Evolutionary conservation across 2,797 vertebrate species (phyloP), one percentile per base, ranked within the genome.

Genomic region (Pangasius sanitwongsei): DNA sequence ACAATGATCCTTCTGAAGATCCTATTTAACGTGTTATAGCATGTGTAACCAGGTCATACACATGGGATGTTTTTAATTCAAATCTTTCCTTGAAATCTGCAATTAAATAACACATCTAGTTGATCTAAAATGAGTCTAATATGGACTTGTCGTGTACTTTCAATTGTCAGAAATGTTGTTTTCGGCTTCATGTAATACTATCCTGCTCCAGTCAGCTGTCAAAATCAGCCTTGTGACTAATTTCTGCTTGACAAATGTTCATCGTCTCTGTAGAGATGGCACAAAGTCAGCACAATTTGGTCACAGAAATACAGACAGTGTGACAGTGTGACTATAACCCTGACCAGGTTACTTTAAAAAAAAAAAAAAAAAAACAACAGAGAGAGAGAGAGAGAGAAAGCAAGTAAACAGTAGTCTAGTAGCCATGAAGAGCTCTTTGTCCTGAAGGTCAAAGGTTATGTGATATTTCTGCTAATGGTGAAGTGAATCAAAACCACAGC

Each of bases 401-500:
- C 74, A 86, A 87, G 25, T 13, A 92, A 91, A 84, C 67, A 67
- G 78, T 69, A 67, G 80, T 89, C 57, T 85, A 84, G 91, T 88
- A n/a, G 87, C 83, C 89, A 93, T 93, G 84, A 90, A 95, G 93
- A 89, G 92, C 91, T 93, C 92, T 91, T 91, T 89, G 88, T 88
- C 86, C 61, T n/a, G 81, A 82, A 87, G 92, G 94, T 94, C 92
- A 95, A 93, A 95, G 95, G 94, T 95, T 94, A 90, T 89, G 92
- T 88, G 94, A 95, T 92, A 94, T 96, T 96, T 95, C 93, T 92
- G 91, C 90, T 89, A 37, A 89, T 89, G 88, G 89, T 94, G 90
- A 89, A 93, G 91, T 93, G 94, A 93, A 92, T 93, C 89, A 93
- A 94, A 94, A 94, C 94, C 93, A 93, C 83, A 89, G 90, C 75